phyloP scores from a whole-genome alignment of 2,797 vertebrate genomes.

The Apogon hyalosoma region DNA sequence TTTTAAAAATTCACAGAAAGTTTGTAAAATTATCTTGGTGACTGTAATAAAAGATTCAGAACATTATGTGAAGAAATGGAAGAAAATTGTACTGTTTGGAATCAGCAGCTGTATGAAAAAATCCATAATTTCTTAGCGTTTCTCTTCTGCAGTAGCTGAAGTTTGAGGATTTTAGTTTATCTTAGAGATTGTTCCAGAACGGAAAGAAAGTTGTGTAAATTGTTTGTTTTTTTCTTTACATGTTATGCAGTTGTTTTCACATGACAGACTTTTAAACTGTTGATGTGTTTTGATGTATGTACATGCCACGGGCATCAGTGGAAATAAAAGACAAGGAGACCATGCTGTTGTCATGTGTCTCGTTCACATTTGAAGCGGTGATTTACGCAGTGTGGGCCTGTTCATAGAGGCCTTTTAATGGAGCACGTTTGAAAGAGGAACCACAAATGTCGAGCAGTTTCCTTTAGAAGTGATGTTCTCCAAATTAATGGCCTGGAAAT shows the following conservation, averaged over 20 bases:
- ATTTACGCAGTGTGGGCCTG: conserved; percentile 51
- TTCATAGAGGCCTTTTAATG: conserved; percentile 61
- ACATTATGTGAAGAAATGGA: no score
- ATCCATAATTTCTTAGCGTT: no score
- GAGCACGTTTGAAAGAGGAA: conserved; percentile 68
- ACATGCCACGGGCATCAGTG: conserved; percentile 8
- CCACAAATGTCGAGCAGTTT: conserved; percentile 66
- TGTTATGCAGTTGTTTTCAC: conserved; percentile 15
- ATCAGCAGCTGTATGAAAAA: no score
- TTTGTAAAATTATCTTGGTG: no score
- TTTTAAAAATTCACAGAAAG: no score
- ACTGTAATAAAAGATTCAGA: no score
- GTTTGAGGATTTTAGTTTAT: neutral
- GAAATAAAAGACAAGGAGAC: conserved; percentile 51
- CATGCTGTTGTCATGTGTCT: conserved; percentile 56
- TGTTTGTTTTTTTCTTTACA: conserved; percentile 3
- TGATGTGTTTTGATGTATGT: conserved; percentile 25
- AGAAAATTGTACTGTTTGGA: no score
- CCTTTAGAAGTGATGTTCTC: conserved; percentile 69
- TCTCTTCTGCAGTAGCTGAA: neutral
- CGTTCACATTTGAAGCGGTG: conserved; percentile 19
- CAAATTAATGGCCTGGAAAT: conserved; percentile 77
- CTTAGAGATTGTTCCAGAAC: neutral
- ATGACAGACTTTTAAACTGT: neutral
- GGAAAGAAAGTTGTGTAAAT: neutral